Percentiles rank a stretch among this genome's conserved stretches.
Evolutionary conservation across 2,888 invertebrate genomes (phyloP).

Genomic region (Drosophila melanosoma): DNA sequence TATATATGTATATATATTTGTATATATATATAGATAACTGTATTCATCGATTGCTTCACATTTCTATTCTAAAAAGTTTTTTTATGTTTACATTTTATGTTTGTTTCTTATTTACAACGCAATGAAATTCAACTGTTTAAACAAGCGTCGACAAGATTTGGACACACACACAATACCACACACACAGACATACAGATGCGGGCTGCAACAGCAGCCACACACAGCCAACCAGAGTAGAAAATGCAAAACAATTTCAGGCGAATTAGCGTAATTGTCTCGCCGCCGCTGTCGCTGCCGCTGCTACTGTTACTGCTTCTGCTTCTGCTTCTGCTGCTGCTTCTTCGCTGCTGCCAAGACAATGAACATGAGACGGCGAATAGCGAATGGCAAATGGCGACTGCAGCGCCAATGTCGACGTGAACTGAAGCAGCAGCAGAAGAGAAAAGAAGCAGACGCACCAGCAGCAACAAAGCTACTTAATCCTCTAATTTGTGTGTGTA

Average conservation of each 20-base stretch:
- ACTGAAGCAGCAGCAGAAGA: constrained; percentile 27
- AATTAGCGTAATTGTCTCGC: constrained; percentile 82
- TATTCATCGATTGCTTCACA: constrained; percentile 42
- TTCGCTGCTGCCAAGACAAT: constrained; percentile 60
- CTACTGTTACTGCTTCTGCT: constrained; percentile 2
- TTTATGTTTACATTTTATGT: constrained; percentile 44
- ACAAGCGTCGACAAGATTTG: constrained; percentile 69
- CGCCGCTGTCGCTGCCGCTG: constrained; percentile 35
- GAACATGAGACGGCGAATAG: constrained; percentile 52
- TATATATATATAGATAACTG: constrained; percentile 19
- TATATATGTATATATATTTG: constrained; percentile 12
- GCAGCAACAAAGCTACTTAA: constrained; percentile 71
- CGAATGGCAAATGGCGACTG: constrained; percentile 46
- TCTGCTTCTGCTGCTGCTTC: constrained; percentile 29
- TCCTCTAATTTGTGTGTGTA: constrained; percentile 78
- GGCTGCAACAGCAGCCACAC: constrained; percentile 39
- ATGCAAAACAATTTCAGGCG: constrained; percentile 81
- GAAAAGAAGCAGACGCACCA: constrained; percentile 11
- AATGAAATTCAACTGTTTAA: constrained; percentile 77
- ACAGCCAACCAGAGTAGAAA: constrained; percentile 43
- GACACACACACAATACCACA: constrained; percentile 34
- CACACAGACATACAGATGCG: constrained; percentile 35
- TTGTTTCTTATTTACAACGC: constrained; percentile 68
- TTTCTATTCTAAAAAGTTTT: constrained; percentile 27
- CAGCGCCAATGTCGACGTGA: constrained; percentile 47